Evolutionary conservation across 2,888 invertebrate genomes (phyloP).

Genomic region (Leptura quadrifasciata): DNA sequence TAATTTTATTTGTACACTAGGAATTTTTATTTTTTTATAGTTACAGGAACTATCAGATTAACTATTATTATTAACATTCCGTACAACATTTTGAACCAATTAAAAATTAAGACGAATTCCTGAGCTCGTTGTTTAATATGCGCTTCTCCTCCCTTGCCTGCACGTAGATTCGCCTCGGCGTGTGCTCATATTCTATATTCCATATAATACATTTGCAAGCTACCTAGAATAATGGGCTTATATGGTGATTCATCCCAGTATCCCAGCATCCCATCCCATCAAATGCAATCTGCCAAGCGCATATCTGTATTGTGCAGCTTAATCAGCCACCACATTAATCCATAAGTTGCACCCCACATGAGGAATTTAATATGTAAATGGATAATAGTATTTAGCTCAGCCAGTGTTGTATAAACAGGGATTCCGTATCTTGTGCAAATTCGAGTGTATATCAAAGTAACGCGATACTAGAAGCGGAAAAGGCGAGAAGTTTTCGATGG

Average conservation of each 20-base stretch:
- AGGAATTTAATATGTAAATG: conserved; percentile 55
- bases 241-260: conserved; percentile 32
- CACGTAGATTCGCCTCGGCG: neutral
- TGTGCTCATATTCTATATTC: neutral
- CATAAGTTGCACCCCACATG: conserved; percentile 40
- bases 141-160: neutral
- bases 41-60: too few species aligned
- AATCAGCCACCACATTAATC: conserved; percentile 41
- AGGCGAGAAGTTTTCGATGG: conserved; percentile 32
- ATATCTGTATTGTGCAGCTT: conserved; percentile 41
- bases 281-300: conserved; percentile 40
- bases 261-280: conserved; percentile 20
- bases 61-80: too few species aligned
- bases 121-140: neutral
- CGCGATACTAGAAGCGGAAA: conserved; percentile 40
- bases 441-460: conserved; percentile 49
- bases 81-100: neutral
- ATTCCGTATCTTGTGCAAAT: conserved; percentile 48
- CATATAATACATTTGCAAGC: conserved; percentile 31
- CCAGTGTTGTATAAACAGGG: conserved; percentile 49
- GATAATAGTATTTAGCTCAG: conserved; percentile 51
- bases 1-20: too few species aligned
- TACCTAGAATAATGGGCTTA: conserved; percentile 45
- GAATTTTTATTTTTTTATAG: too few species aligned
- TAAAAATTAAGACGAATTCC: neutral